Conservation (phyloP, 2,797 vertebrate genomes). For the Tachyglossus aculeatus region DNA sequence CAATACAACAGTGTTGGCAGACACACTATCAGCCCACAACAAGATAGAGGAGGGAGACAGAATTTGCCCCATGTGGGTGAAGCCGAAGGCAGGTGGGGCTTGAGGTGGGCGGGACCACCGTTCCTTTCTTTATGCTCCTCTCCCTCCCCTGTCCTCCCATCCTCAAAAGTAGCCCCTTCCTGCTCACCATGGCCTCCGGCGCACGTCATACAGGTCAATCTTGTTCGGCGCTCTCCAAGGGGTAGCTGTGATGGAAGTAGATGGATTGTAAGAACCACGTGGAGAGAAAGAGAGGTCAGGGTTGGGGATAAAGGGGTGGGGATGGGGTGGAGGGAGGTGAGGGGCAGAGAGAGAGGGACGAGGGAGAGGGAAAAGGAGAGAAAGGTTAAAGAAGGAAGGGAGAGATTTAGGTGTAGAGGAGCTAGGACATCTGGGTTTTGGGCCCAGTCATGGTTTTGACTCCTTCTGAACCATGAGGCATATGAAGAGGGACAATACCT, state of each 20-base stretch:
- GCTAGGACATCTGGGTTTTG: background rate
- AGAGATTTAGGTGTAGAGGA: background rate
- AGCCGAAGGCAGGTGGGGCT: background rate
- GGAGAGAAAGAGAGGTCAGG: background rate
- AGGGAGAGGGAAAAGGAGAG: background rate
- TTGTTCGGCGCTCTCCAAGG: constrained; percentile 96
- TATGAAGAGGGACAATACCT: background rate
- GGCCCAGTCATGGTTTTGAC: background rate
- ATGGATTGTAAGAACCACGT: background rate
- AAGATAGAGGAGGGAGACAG: background rate
- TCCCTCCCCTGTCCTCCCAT: background rate
- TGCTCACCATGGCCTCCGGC: constrained; percentile 95
- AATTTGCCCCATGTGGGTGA: background rate
- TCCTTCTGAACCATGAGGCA: background rate
- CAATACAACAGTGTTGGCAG: too few species aligned
- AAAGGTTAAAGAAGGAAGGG: background rate
- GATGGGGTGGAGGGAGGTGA: background rate
- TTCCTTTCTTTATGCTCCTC: background rate
- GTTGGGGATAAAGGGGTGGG: background rate
- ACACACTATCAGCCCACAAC: too few species aligned
- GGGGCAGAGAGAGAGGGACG: background rate
- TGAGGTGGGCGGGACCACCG: background rate
- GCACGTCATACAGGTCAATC: constrained; percentile 97
- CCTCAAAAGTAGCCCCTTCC: background rate
- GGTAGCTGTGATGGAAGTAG: constrained; percentile 80